phyloP scores from a whole-genome alignment of 2,888 invertebrate genomes.

The Sturmia bella region DNA sequence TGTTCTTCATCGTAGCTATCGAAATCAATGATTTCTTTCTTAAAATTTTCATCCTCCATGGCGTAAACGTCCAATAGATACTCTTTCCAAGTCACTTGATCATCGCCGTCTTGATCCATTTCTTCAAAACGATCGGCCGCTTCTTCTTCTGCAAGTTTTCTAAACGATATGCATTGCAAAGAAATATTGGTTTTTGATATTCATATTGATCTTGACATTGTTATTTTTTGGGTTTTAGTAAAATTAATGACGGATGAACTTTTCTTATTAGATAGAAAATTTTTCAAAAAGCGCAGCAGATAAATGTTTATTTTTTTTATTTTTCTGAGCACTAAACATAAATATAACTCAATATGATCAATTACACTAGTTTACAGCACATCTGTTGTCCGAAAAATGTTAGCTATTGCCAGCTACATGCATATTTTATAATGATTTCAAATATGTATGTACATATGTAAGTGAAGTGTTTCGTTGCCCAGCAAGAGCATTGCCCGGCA shows the following conservation, averaged over 20 bases:
- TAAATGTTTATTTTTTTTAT: no score
- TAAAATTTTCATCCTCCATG: conserved; percentile 84
- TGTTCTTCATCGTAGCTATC: conserved; percentile 83
- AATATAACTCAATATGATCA: no score
- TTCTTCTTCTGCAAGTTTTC: conserved; percentile 93
- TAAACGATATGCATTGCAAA: conserved; percentile 78
- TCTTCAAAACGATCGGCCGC: conserved; percentile 92
- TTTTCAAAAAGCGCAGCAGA: not conserved
- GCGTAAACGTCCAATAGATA: conserved; percentile 95
- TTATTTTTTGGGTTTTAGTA: conserved; percentile 7
- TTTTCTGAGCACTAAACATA: no score
- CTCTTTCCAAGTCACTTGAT: conserved; percentile 93
- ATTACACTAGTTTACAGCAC: no score
- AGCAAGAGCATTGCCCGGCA: no score
- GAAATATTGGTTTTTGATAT: not conserved
- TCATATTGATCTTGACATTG: not conserved
- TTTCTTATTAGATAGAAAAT: not conserved
- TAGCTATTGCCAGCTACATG: no score
- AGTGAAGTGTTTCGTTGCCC: no score
- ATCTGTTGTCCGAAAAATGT: no score
- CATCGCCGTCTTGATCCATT: conserved; percentile 92
- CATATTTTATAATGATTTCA: no score
- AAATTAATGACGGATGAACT: not conserved
- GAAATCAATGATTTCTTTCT: conserved; percentile 81
- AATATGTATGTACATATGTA: no score